phyloP scores from a whole-genome alignment of 2,113 vertebrate species.

The Mustela nigripes region DNA sequence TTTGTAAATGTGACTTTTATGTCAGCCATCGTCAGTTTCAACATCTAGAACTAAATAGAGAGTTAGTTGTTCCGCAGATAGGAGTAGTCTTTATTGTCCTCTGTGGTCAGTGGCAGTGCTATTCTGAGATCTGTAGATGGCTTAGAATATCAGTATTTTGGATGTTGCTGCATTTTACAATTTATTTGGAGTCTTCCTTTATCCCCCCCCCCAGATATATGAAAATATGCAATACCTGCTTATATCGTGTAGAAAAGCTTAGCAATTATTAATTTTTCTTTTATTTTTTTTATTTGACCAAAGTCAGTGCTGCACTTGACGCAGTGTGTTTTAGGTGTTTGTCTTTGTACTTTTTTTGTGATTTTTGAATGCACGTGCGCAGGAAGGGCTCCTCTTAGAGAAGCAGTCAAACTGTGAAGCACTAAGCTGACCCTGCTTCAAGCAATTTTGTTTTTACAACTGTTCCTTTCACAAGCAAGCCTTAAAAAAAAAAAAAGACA shows the following conservation, averaged over 20 bases:
- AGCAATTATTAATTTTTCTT: conserved; percentile 90
- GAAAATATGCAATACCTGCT: conserved; percentile 99
- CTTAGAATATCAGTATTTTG: conserved; percentile 92
- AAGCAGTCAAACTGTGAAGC: conserved; percentile 94
- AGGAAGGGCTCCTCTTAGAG: conserved; percentile 94
- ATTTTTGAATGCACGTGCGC: conserved; percentile 91
- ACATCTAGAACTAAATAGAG: conserved; percentile 90
- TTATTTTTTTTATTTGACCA: conserved; percentile 90
- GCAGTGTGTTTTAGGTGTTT: conserved; percentile 92
- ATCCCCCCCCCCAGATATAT: conserved; percentile 92
- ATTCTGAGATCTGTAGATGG: conserved; percentile 90
- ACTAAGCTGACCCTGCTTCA: conserved; percentile 94
- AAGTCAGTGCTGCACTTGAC: conserved; percentile 94
- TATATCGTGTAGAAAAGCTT: conserved; percentile 95
- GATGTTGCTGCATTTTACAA: conserved; percentile 95
- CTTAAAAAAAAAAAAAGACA: conserved; percentile 93
- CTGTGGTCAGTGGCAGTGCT: conserved; percentile 92
- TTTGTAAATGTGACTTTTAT: conserved; percentile 92
- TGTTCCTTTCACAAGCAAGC: conserved; percentile 95
- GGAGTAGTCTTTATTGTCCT: conserved; percentile 91
- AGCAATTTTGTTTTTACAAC: conserved; percentile 92
- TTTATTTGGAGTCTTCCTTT: conserved; percentile 95
- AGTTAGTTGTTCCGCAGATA: conserved; percentile 91
- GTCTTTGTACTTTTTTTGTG: conserved; percentile 92
- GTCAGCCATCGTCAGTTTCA: conserved; percentile 91